Evolutionary conservation across 2,888 invertebrate species (phyloP), one percentile per base, ranked within the genome.

Genomic region (Phyto melanocephala): DNA sequence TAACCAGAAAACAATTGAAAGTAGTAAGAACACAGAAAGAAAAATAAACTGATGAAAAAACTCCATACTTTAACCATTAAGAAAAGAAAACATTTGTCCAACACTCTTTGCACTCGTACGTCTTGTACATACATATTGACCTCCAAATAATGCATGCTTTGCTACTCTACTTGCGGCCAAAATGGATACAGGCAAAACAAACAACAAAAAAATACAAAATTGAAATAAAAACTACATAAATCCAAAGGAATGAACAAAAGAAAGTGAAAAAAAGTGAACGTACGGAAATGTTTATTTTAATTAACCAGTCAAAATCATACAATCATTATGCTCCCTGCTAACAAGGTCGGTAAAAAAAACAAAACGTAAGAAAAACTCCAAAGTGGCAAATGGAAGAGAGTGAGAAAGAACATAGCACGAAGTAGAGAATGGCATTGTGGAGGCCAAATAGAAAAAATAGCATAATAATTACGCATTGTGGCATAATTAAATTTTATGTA

Each of bases 221-320:
- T 10, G 28, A 54, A 24, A 58, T n/a, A n/a, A n/a, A n/a, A n/a
- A n/a, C n/a, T n/a, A n/a, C n/a, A n/a, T n/a, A n/a, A 33, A 60
- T 5, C n/a, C 20, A 22, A 50, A 68, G 6, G 56, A 58, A 0
- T 5, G n/a, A 17, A 47, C 45, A n/a, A 24, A 52, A 72, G 42
- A 8, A 24, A 60, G 17, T 20, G 17, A 3, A 24, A n/a, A 24
- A 7, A 22, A 68, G 65, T 45, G 35, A 70, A 71, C 35, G 20
- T 35, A 72, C 68, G 78, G 70, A 82, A 79, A 79, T 79, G 74
- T 82, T 82, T 79, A 71, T 82, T 82, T 79, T 82, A 82, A 82
- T 82, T 82, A 82, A 82, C 82, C 79, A 82, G 79, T 82, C 82
- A 82, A 79, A 79, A 82, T 82, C 79, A 82, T 72, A 76, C 75